Evolutionary conservation across 2,113 vertebrate species (phyloP).

Genomic region (Pithys albifrons): DNA sequence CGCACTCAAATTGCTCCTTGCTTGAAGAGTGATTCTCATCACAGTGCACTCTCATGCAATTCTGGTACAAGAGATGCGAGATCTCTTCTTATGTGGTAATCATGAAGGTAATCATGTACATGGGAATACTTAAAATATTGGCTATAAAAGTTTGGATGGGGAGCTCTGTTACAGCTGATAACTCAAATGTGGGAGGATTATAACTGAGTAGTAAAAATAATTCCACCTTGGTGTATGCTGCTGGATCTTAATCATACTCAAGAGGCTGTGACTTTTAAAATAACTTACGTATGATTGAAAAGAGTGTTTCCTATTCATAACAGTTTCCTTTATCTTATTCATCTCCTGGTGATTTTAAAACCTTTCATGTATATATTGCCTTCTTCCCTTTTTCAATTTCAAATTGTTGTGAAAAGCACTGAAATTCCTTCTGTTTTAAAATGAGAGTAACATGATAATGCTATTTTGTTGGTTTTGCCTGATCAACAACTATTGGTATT

Average conservation of each 20-base stretch:
- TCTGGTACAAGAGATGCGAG: not conserved
- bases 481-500: not conserved
- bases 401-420: not conserved
- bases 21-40: not conserved
- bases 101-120: not conserved
- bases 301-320: not conserved
- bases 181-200: not conserved
- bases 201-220: not conserved
- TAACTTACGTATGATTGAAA: not conserved
- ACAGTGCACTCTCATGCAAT: not conserved
- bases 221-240: not conserved
- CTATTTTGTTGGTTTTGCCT: not conserved
- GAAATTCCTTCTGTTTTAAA: not conserved
- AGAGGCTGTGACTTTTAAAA: not conserved
- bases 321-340: not conserved
- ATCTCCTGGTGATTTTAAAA: not conserved
- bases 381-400: not conserved
- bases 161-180: not conserved
- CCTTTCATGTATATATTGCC: not conserved
- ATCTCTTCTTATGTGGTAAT: not conserved
- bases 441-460: not conserved
- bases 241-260: not conserved
- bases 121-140: not conserved
- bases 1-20: not conserved
- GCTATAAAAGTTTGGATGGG: not conserved